Conservation (phyloP, 2,113 vertebrate genomes). For the Petrocephalus zakoni region DNA sequence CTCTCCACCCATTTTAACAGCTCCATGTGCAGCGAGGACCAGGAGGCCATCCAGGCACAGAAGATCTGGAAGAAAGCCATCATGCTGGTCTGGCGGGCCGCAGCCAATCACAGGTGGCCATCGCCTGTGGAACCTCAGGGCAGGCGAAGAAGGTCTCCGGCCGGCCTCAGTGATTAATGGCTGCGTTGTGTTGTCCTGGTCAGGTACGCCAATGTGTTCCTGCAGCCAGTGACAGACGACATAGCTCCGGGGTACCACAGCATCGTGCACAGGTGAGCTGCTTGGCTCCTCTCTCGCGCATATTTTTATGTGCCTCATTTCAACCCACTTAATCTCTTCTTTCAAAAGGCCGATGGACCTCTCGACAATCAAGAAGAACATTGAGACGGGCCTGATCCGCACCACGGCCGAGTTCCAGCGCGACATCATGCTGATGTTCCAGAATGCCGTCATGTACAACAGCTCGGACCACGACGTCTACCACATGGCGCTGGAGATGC, state of each 20-base stretch:
- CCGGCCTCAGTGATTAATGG: not conserved
- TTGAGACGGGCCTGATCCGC: slow-evolving; percentile 92
- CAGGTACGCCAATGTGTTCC: slow-evolving; percentile 94
- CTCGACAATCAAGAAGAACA: slow-evolving; percentile 98
- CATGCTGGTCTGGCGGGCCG: slow-evolving; percentile 95
- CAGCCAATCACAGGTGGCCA: slow-evolving; percentile 88
- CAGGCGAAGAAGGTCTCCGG: not conserved
- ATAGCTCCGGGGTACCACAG: slow-evolving; percentile 95
- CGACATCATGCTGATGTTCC: slow-evolving; percentile 99
- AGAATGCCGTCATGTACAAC: slow-evolving; percentile 99
- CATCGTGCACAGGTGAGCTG: slow-evolving; percentile 89
- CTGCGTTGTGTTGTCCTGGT: slow-evolving; percentile 27
- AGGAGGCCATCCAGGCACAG: slow-evolving; percentile 93
- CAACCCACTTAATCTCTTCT: not conserved
- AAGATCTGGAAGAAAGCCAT: slow-evolving; percentile 99
- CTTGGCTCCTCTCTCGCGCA: not conserved
- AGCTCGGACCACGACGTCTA: slow-evolving; percentile 98
- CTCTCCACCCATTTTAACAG: slow-evolving; percentile 45
- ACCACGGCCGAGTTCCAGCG: slow-evolving; percentile 97
- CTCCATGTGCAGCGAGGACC: slow-evolving; percentile 90
- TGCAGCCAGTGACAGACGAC: slow-evolving; percentile 93
- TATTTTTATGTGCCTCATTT: not conserved
- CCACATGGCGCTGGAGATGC: slow-evolving; percentile 99
- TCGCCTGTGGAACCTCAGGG: not conserved
- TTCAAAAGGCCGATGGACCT: slow-evolving; percentile 88